Evolutionary conservation across 2,888 invertebrate genomes (phyloP).

Genomic region (Hyles lineata): DNA sequence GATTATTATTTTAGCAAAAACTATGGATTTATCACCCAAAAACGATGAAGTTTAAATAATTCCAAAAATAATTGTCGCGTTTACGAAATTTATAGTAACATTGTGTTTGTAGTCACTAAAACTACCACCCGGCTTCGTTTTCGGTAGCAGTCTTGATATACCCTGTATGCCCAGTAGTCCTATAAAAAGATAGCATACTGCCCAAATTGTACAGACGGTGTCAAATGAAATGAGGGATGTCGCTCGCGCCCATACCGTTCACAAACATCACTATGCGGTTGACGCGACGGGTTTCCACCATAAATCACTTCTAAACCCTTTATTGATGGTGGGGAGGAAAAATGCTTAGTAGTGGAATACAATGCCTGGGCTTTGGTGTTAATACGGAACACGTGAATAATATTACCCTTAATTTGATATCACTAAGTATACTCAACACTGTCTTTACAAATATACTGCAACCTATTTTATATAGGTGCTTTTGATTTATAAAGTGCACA

Average conservation of each 20-base stretch:
- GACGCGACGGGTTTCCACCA: not conserved
- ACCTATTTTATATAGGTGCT: not conserved
- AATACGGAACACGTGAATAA: not conserved
- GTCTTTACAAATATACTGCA: too few species aligned
- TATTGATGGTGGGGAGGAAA: slow-evolving; percentile 27
- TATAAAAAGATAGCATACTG: slow-evolving; percentile 1
- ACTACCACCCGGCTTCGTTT: too few species aligned
- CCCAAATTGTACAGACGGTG: slow-evolving; percentile 1
- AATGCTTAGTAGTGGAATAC: slow-evolving; percentile 16
- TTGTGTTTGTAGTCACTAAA: too few species aligned
- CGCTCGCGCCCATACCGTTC: not conserved
- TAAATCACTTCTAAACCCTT: slow-evolving; percentile 30
- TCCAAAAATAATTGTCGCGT: too few species aligned
- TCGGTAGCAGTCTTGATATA: too few species aligned
- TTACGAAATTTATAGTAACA: too few species aligned
- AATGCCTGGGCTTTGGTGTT: not conserved
- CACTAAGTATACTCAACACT: too few species aligned
- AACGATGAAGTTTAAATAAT: too few species aligned
- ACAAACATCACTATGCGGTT: slow-evolving; percentile 10
- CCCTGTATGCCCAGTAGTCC: too few species aligned
- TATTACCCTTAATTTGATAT: too few species aligned
- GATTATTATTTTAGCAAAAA: too few species aligned
- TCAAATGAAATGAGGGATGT: slow-evolving; percentile 26
- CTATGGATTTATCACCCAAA: too few species aligned
- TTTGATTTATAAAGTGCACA: not conserved